Conservation (phyloP, 1,140 invertebrate genomes). For the Prorops nasuta region DNA sequence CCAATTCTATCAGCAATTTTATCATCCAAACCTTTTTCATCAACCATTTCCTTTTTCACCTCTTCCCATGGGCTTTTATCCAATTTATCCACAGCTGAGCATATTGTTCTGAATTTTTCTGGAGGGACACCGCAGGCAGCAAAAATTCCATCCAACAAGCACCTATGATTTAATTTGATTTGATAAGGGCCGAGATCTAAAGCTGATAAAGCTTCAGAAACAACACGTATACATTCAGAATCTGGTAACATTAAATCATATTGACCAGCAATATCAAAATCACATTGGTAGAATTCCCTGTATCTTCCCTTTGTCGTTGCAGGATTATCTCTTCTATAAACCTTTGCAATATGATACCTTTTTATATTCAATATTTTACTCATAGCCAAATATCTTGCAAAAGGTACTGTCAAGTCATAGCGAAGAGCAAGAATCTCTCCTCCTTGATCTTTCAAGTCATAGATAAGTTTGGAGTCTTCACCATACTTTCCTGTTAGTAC, state of each 20-base stretch:
- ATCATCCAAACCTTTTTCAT: constrained; percentile 84
- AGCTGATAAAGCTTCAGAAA: constrained; percentile 81
- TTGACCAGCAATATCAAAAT: constrained; percentile 98
- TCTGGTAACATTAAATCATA: constrained; percentile 98
- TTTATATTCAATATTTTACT: constrained; percentile 94
- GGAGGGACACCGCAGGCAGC: constrained; percentile 89
- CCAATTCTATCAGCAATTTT: constrained; percentile 87
- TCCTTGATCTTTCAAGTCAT: constrained; percentile 97
- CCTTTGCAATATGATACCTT: constrained; percentile 92
- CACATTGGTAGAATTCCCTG: constrained; percentile 99
- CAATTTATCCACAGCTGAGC: constrained; percentile 98
- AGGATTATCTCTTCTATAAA: constrained; percentile 97
- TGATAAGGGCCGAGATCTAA: constrained; percentile 85
- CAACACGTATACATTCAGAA: constrained; percentile 92
- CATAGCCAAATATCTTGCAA: constrained; percentile 97
- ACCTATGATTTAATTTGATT: constrained; percentile 95
- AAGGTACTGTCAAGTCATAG: constrained; percentile 92
- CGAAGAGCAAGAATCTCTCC: constrained; percentile 91
- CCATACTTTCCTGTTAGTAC: constrained; percentile 99
- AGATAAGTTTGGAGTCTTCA: constrained; percentile 98
- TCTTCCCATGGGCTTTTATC: constrained; percentile 96
- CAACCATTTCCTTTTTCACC: constrained; percentile 92
- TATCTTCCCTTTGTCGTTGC: constrained; percentile 94
- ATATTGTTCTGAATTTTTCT: constrained; percentile 89
- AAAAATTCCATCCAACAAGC: constrained; percentile 95